These are phyloP conservation scores for Pollenia angustigena DNA, from an alignment of 2,888 invertebrate species.

Conservation along the genomic window DNA sequence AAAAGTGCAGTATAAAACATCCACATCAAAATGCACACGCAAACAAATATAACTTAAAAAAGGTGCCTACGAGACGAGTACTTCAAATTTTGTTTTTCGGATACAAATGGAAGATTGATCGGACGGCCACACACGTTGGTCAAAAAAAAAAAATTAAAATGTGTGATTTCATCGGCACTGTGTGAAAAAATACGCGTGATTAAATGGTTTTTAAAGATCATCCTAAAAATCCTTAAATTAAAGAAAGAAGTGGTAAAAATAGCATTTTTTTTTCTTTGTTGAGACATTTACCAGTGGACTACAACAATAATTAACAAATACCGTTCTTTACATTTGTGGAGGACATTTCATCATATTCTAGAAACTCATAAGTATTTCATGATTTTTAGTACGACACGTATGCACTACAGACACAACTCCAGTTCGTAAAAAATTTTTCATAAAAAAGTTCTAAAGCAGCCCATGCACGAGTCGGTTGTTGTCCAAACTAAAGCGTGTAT, in stretches of 20 bases:
- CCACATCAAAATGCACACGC: not conserved
- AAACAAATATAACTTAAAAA: not conserved
- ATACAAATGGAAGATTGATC: slow-evolving; percentile 29
- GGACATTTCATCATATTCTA: too few species aligned
- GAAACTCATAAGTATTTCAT: too few species aligned
- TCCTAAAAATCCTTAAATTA: slow-evolving; percentile 23
- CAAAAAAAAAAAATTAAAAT: slow-evolving; percentile 8
- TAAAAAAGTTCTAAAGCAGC: too few species aligned
- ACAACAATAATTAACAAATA: not conserved
- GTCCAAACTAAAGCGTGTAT: too few species aligned
- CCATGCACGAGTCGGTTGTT: too few species aligned
- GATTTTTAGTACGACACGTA: too few species aligned
- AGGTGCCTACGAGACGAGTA: not conserved
- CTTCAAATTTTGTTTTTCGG: slow-evolving; percentile 25
- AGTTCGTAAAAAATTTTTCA: too few species aligned
- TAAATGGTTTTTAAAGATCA: slow-evolving; percentile 48
- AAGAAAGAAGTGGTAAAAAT: slow-evolving; percentile 9
- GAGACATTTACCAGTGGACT: slow-evolving; percentile 13
- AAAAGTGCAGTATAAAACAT: slow-evolving; percentile 46
- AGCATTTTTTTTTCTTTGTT: slow-evolving; percentile 16
- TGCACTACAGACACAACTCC: too few species aligned
- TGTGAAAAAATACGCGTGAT: slow-evolving; percentile 71
- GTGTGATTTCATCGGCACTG: slow-evolving; percentile 70
- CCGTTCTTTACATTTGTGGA: too few species aligned
- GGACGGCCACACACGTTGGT: slow-evolving; percentile 66